Conservation (phyloP, 1,140 invertebrate species). For the Drosophila repletoides region DNA sequence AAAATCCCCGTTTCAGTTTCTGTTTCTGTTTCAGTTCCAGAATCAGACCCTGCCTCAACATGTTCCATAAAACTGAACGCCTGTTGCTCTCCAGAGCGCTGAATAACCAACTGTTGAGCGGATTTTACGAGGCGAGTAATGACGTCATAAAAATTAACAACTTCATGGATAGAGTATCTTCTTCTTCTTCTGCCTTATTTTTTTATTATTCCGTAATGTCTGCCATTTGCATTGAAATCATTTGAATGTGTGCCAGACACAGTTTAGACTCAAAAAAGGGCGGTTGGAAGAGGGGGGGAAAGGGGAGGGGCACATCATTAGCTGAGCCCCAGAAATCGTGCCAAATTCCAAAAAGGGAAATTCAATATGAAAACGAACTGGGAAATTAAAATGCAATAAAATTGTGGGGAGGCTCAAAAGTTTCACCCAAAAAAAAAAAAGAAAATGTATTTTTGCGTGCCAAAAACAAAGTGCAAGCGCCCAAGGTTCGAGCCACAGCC, state of each 20-base stretch:
- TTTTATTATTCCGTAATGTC: slow-evolving; percentile 28
- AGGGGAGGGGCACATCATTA: slow-evolving; percentile 29
- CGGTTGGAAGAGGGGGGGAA: neutral
- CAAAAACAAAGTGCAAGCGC: slow-evolving; percentile 47
- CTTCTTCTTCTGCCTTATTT: neutral
- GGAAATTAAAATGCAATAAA: slow-evolving; percentile 46
- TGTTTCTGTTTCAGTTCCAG: neutral
- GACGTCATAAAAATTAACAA: slow-evolving; percentile 82
- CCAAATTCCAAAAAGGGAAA: slow-evolving; percentile 22
- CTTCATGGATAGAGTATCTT: slow-evolving; percentile 49
- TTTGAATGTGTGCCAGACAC: slow-evolving; percentile 50
- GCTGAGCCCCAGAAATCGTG: slow-evolving; percentile 9
- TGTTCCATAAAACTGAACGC: slow-evolving; percentile 69
- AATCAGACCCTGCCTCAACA: slow-evolving; percentile 29
- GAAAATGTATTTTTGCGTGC: slow-evolving; percentile 49
- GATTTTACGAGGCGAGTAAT: slow-evolving; percentile 80
- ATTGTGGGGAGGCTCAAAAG: slow-evolving; percentile 20
- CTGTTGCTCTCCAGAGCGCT: slow-evolving; percentile 56
- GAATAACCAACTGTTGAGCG: slow-evolving; percentile 72
- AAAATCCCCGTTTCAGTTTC: slow-evolving; percentile 23
- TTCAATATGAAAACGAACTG: slow-evolving; percentile 33
- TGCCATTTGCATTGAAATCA: slow-evolving; percentile 52
- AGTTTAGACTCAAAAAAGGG: slow-evolving; percentile 3
- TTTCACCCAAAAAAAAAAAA: slow-evolving; percentile 13
- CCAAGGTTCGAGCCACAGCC: no score